Evolutionary conservation across 2,797 vertebrate genomes (phyloP), one percentile per base, ranked within the genome.

Genomic region (Scomberomorus guttatus): DNA sequence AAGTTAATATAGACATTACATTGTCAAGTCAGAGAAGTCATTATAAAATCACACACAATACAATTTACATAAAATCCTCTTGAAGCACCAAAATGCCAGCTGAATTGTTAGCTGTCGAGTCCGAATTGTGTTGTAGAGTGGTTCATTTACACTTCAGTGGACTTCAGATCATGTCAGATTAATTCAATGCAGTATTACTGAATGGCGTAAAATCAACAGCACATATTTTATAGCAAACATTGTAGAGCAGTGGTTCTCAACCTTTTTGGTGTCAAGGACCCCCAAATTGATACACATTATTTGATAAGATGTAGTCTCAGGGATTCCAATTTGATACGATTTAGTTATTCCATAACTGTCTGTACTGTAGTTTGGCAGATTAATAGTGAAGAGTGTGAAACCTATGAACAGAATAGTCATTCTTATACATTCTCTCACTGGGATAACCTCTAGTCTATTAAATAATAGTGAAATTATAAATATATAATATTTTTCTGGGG

Each of bases 31-130:
- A 54, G 25, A 59, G 5, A 39, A 20, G 8, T 60, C 60, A 55
- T 17, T 12, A 4, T 11, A 4, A 81, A 58, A 75, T 57, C 3
- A 71, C 0, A 70, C 15, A 56, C 24, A 66, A 63, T 8, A 46
- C 13, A 34, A 15, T 62, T 69, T 9, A 63, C 27, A 69, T 18
- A 57, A 9, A 17, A 58, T 54, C 8, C 0, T 48, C 18, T 1
- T 6, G 0, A 80, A 87, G 85, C 90, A 90, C 85, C 81, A 80
- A 63, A 51, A 32, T 32, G 0, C 65, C 52, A 2, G 13, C 44
- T 0, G 20, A 58, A 27, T 64, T 2, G 1, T 76, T 39, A 59
- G 10, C 37, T 55, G 42, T n/a, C 0, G 1, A 59, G 15, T 52
- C 27, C 34, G 18, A 71, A 13, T 13, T 44, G 13, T 44, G 34